A percentile compares a stretch with the other conserved stretches of the same genome.
phyloP scores from a whole-genome alignment of 2,113 vertebrate genomes.

The Aptenodytes patagonicus region DNA sequence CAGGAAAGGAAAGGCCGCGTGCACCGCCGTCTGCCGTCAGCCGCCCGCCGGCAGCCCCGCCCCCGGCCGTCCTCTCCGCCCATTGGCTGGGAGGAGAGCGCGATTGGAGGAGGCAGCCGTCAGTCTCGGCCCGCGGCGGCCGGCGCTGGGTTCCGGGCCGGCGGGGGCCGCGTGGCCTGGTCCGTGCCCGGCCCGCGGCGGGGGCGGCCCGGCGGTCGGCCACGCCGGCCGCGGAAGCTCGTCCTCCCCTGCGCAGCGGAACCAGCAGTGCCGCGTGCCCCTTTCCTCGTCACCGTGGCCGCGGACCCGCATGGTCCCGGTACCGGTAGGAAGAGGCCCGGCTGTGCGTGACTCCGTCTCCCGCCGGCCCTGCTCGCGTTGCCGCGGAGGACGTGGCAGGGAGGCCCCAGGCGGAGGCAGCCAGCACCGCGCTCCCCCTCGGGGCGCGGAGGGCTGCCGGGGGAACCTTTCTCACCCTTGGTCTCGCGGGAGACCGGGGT shows the following conservation, averaged over 20 bases:
- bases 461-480: background rate
- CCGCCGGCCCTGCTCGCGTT: too few relatives aligned
- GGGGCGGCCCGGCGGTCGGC: too few relatives aligned
- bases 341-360: too few relatives aligned
- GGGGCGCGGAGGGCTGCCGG: background rate
- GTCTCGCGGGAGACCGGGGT: background rate
- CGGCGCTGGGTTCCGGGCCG: background rate
- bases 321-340: background rate
- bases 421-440: background rate
- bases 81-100: too few relatives aligned
- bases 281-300: accelerated
- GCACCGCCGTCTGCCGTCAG: too few relatives aligned
- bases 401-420: background rate
- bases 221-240: too few relatives aligned
- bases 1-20: too few relatives aligned
- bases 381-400: background rate
- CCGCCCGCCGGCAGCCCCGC: too few relatives aligned
- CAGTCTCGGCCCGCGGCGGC: too few relatives aligned
- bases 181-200: background rate
- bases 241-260: accelerated
- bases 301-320: background rate
- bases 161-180: background rate
- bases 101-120: too few relatives aligned
- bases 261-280: accelerated
- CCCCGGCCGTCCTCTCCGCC: too few relatives aligned